Evolutionary conservation across 1,140 invertebrate species (phyloP).

Genomic region (Calliopsis andreniformis): DNA sequence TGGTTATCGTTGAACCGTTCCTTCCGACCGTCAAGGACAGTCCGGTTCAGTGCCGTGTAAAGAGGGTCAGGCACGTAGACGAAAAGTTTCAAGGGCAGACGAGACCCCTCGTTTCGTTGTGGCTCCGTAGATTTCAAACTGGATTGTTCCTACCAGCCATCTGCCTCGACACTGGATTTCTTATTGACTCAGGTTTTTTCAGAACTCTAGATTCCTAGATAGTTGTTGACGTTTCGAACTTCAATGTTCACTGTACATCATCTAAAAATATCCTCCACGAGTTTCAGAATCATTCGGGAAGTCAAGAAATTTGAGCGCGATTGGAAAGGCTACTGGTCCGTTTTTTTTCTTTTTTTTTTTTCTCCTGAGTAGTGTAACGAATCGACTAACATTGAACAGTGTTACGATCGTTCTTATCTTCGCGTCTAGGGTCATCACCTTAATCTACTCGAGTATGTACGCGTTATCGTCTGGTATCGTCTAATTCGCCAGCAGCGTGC

Average conservation of each 20-base stretch:
- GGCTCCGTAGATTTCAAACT: constrained; percentile 33
- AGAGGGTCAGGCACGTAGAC: constrained; percentile 65
- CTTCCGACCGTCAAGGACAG: constrained; percentile 61
- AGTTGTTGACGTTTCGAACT: no score
- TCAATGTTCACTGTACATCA: no score
- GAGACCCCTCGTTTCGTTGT: constrained; percentile 32
- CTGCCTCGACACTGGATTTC: not conserved
- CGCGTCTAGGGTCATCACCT: not conserved
- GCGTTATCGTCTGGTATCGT: constrained; percentile 4
- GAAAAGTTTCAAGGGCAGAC: constrained; percentile 65
- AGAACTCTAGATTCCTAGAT: no score
- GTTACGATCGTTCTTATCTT: constrained; percentile 12
- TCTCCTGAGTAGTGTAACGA: constrained; percentile 18
- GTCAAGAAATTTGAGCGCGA: no score
- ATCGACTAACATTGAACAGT: not conserved
- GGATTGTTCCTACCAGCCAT: not conserved
- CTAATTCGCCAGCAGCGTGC: not conserved
- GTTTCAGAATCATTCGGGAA: no score
- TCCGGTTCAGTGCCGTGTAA: constrained; percentile 56
- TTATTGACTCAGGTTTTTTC: no score
- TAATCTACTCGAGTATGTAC: constrained; percentile 15
- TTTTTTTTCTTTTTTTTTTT: no score
- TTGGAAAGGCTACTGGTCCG: no score
- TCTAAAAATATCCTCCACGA: no score
- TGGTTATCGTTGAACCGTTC: constrained; percentile 57